A percentile compares a stretch with the other conserved stretches of the same genome.
These are phyloP conservation scores for Phymatocera aterrima DNA, from an alignment of 2,888 invertebrate genomes.

Conservation along the genomic window DNA sequence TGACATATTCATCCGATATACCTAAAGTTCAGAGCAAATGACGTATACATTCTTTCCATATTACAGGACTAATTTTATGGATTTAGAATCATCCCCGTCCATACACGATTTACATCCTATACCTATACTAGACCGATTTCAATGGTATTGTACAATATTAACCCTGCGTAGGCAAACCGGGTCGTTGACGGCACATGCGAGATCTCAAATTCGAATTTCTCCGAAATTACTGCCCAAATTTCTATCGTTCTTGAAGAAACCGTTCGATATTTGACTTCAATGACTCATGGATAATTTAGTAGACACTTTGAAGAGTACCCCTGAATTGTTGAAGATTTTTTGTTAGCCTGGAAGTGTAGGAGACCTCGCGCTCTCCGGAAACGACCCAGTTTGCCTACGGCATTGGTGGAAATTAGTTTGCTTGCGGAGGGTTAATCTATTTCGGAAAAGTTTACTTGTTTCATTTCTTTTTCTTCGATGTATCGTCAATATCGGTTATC, in stretches of 20 bases:
- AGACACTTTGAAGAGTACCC: neutral
- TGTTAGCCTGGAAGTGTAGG: neutral
- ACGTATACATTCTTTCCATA: neutral
- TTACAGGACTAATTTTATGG: neutral
- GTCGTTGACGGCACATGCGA: too few relatives aligned
- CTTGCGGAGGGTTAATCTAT: neutral
- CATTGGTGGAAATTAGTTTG: neutral
- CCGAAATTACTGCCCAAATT: too few relatives aligned
- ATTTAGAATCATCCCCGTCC: neutral
- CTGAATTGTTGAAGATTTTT: neutral
- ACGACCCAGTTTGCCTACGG: neutral
- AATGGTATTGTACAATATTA: neutral
- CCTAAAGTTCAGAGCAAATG: neutral
- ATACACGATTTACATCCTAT: neutral
- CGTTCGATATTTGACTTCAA: too few relatives aligned
- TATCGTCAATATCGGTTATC: constrained; percentile 27
- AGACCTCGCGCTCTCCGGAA: neutral
- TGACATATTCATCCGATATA: neutral
- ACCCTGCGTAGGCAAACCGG: too few relatives aligned
- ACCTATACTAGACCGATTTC: neutral
- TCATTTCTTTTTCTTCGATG: neutral
- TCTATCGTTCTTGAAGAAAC: too few relatives aligned
- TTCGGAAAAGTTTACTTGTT: neutral
- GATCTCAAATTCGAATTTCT: too few relatives aligned
- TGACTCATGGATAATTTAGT: neutral